phyloP scores from a whole-genome alignment of 1,140 invertebrate genomes.

The Sitobion miscanthi region DNA sequence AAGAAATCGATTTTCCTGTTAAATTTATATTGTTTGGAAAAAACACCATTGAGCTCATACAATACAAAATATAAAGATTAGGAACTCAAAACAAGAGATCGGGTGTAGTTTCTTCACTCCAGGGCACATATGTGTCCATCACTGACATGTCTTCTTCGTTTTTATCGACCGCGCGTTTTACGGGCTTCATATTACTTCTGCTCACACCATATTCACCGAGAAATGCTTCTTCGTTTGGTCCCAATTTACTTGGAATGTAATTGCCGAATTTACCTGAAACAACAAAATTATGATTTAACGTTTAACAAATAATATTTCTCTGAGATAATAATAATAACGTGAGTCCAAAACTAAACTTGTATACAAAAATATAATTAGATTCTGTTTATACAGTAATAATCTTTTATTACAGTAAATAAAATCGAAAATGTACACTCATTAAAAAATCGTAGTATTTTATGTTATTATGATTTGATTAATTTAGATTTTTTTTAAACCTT shows the following conservation, averaged over 20 bases:
- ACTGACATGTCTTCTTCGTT: not conserved
- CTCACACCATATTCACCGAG: conserved; percentile 48
- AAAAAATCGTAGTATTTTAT: not conserved
- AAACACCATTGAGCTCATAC: conserved; percentile 49
- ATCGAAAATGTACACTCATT: not conserved
- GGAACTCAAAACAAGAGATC: conserved; percentile 56
- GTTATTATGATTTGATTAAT: not conserved
- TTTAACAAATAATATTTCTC: not conserved
- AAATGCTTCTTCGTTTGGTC: conserved; percentile 35
- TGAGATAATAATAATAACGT: not conserved
- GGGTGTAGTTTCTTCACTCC: conserved; percentile 55
- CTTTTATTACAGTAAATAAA: not conserved
- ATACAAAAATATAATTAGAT: not conserved
- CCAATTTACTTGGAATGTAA: conserved; percentile 45
- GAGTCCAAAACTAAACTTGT: not conserved
- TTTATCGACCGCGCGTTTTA: conserved; percentile 23
- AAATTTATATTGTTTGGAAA: conserved; percentile 34
- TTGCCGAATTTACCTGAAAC: conserved; percentile 41
- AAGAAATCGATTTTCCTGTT: not conserved
- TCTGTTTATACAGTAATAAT: not conserved
- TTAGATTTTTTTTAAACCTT: not conserved
- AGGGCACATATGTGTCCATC: conserved; percentile 45
- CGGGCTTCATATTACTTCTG: not conserved
- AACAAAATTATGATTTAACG: not conserved
- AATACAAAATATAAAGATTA: conserved; percentile 27